These are phyloP conservation scores for Sula dactylatra DNA, from an alignment of 2,113 vertebrate species.

Conservation along the genomic window DNA sequence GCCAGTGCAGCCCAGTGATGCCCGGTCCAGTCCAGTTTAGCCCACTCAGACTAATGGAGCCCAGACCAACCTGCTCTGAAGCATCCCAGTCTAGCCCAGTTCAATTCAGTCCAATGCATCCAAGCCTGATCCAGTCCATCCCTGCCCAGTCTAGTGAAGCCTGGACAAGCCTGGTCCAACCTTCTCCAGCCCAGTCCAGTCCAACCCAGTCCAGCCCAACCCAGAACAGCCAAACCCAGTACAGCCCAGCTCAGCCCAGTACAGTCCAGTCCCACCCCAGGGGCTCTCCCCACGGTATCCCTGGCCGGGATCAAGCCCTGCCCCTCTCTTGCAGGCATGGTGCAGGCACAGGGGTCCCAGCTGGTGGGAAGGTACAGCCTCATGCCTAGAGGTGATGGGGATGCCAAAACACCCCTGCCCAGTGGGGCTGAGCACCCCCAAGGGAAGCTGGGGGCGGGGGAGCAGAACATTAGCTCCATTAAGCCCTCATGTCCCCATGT, in stretches of 20 bases:
- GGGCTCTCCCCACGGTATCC: neutral
- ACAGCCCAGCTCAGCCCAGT: neutral
- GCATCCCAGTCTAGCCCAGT: neutral
- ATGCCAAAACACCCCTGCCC: neutral
- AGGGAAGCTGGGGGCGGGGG: accelerated
- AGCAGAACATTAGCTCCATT: neutral
- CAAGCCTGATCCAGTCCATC: neutral
- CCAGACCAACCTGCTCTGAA: neutral
- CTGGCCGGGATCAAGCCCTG: neutral
- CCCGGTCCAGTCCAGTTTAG: neutral
- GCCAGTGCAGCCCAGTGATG: neutral
- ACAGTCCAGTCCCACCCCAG: neutral
- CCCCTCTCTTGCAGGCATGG: no score
- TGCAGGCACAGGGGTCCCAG: neutral
- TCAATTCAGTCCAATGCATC: neutral
- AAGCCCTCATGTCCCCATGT: neutral
- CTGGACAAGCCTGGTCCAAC: neutral
- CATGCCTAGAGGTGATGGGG: neutral
- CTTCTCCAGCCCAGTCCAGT: neutral
- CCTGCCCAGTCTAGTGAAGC: no score
- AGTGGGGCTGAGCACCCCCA: neutral
- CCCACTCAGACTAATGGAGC: no score
- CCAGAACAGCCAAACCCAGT: neutral
- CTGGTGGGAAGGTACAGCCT: neutral
- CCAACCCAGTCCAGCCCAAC: neutral